phyloP scores from a whole-genome alignment of 2,888 invertebrate species.

The Hyles lineata region DNA sequence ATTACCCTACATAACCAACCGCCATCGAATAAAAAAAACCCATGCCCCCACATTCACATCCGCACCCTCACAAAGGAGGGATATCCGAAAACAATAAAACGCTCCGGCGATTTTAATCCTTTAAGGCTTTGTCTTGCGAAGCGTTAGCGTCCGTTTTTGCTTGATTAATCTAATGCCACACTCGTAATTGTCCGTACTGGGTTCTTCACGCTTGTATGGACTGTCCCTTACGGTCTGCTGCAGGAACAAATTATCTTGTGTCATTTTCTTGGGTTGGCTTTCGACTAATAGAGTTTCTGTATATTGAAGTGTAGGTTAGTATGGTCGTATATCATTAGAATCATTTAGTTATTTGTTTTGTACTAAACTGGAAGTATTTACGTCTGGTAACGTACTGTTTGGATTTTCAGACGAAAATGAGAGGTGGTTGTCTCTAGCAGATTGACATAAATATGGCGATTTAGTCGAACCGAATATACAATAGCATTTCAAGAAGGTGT shows the following conservation, averaged over 20 bases:
- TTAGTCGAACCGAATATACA: too few relatives aligned
- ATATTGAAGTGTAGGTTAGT: not conserved
- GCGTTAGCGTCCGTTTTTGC: slow-evolving; percentile 69
- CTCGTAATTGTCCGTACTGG: slow-evolving; percentile 59
- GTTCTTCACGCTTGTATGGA: slow-evolving; percentile 17
- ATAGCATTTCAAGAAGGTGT: too few relatives aligned
- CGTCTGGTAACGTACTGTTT: too few relatives aligned
- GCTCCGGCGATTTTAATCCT: slow-evolving; percentile 68
- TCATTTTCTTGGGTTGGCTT: not conserved
- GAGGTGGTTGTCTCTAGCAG: too few relatives aligned
- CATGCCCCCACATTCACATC: not conserved
- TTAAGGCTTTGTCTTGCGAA: slow-evolving; percentile 62
- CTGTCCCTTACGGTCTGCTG: slow-evolving; percentile 19
- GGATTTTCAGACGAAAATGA: too few relatives aligned
- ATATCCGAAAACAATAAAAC: slow-evolving; percentile 73
- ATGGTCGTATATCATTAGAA: not conserved
- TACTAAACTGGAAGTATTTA: too few relatives aligned
- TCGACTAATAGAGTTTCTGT: not conserved
- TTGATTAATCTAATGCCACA: slow-evolving; percentile 71
- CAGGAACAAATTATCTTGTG: slow-evolving; percentile 23
- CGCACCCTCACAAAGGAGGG: slow-evolving; percentile 37
- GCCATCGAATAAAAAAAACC: not conserved
- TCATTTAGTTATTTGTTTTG: not conserved
- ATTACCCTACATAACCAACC: not conserved
- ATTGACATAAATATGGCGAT: too few relatives aligned